phyloP scores from a whole-genome alignment of 2,888 invertebrate genomes.

The Torymus texanus region DNA sequence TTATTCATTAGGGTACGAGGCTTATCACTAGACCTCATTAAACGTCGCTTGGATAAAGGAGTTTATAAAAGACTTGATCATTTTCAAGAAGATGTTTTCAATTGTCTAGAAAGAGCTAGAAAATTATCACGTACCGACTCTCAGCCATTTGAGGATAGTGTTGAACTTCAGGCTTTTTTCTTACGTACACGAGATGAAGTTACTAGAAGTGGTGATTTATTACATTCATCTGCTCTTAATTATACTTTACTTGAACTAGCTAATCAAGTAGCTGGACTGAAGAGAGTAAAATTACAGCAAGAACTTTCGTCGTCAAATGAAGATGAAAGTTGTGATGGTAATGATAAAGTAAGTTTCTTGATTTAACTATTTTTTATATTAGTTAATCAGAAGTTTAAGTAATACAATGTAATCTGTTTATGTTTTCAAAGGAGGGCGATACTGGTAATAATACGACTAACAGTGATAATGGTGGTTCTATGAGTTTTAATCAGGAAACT shows the following conservation, averaged over 20 bases:
- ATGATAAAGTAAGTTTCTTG: constrained; percentile 68
- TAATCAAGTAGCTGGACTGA: constrained; percentile 84
- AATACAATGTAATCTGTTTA: neutral
- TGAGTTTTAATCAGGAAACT: constrained; percentile 85
- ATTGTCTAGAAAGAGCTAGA: constrained; percentile 93
- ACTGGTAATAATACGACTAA: constrained; percentile 67
- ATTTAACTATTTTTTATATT: constrained; percentile 48
- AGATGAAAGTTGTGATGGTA: constrained; percentile 80
- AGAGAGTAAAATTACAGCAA: constrained; percentile 85
- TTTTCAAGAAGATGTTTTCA: constrained; percentile 97
- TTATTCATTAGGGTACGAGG: constrained; percentile 81
- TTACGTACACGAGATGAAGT: constrained; percentile 84
- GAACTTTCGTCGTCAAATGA: constrained; percentile 81
- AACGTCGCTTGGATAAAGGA: constrained; percentile 92
- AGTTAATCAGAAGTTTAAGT: constrained; percentile 8
- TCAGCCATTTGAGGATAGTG: constrained; percentile 95
- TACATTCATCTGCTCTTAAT: constrained; percentile 91
- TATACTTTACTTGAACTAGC: constrained; percentile 87
- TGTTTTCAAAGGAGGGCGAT: constrained; percentile 66
- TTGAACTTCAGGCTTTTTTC: constrained; percentile 94
- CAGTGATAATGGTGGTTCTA: constrained; percentile 78
- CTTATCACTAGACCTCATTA: constrained; percentile 93
- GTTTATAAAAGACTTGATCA: constrained; percentile 94
- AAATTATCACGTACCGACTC: constrained; percentile 93
- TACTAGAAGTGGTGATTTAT: constrained; percentile 86